These are phyloP conservation scores for Crossocerus cetratus DNA, from an alignment of 2,888 invertebrate genomes.

Conservation along the genomic window DNA sequence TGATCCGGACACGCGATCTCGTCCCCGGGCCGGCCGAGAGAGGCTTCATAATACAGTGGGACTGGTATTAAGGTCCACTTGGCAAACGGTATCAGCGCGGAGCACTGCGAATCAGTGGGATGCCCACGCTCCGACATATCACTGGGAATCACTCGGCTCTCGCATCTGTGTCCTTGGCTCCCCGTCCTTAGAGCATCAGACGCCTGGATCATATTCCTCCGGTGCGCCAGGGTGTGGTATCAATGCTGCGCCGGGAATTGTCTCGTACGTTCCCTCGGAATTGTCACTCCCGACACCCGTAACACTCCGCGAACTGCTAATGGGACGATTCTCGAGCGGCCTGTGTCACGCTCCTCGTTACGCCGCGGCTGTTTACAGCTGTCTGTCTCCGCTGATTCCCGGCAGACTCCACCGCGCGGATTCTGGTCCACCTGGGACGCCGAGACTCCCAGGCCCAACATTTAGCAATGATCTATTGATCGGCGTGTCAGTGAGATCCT, in stretches of 20 bases:
- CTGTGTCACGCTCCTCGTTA: conserved; percentile 40
- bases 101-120: conserved; percentile 49
- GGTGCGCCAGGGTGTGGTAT: conserved; percentile 31
- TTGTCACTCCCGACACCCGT: conserved; percentile 33
- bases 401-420: no score
- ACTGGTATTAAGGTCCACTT: conserved; percentile 42
- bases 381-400: not conserved
- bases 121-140: conserved; percentile 56
- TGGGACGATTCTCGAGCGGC: conserved; percentile 17
- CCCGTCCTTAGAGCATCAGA: conserved; percentile 41
- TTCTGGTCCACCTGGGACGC: no score
- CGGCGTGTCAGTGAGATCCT: no score
- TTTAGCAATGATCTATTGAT: no score
- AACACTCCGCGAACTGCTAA: conserved; percentile 36
- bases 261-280: conserved; percentile 43
- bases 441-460: no score
- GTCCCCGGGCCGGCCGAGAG: conserved; percentile 34
- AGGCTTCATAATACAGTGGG: conserved; percentile 37
- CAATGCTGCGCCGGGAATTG: conserved; percentile 34
- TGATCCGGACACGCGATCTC: conserved; percentile 54
- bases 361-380: not conserved
- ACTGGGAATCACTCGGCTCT: conserved; percentile 27
- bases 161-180: conserved; percentile 50
- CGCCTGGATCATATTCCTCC: conserved; percentile 30
- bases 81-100: conserved; percentile 38